phyloP scores from a whole-genome alignment of 2,888 invertebrate genomes.

The Drosophila rellima region DNA sequence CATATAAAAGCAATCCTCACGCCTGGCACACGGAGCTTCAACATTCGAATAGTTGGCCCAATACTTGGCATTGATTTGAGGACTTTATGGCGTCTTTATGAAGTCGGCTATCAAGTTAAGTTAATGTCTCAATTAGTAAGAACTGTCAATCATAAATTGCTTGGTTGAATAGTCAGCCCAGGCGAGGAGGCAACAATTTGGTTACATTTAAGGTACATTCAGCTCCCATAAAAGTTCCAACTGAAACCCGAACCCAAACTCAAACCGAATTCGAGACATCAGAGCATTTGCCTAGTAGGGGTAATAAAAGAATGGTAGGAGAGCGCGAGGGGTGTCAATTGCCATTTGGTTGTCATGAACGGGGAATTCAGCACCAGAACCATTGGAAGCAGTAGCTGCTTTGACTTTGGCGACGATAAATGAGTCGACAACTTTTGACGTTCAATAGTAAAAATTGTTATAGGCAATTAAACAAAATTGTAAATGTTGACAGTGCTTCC shows the following conservation, averaged over 20 bases:
- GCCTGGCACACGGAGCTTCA: slow-evolving; percentile 7
- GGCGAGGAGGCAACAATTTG: slow-evolving; percentile 52
- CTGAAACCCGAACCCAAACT: slow-evolving; percentile 26
- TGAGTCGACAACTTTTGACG: slow-evolving; percentile 45
- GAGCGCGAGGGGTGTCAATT: slow-evolving; percentile 28
- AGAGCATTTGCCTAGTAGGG: slow-evolving; percentile 26
- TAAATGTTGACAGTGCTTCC: slow-evolving; percentile 61
- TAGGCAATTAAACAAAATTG: slow-evolving; percentile 81
- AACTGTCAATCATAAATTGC: slow-evolving; percentile 57
- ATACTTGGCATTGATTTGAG: slow-evolving; percentile 50
- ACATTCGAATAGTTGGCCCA: slow-evolving; percentile 27
- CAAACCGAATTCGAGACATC: slow-evolving; percentile 23
- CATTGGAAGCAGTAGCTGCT: slow-evolving; percentile 14
- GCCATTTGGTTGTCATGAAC: slow-evolving; percentile 29
- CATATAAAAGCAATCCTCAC: slow-evolving; percentile 4
- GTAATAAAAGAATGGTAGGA: slow-evolving; percentile 36
- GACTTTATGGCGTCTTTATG: slow-evolving; percentile 52
- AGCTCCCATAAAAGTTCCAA: slow-evolving; percentile 48
- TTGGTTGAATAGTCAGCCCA: slow-evolving; percentile 32
- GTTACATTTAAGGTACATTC: slow-evolving; percentile 49
- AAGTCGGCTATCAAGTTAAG: slow-evolving; percentile 56
- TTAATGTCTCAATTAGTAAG: slow-evolving; percentile 78
- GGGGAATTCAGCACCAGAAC: slow-evolving; percentile 18
- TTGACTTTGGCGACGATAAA: slow-evolving; percentile 17
- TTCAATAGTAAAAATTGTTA: slow-evolving; percentile 75